A percentile compares a stretch with the other conserved stretches of the same genome.
Evolutionary conservation across 2,888 invertebrate species (phyloP).

Genomic region (Eustalomyia histrio): DNA sequence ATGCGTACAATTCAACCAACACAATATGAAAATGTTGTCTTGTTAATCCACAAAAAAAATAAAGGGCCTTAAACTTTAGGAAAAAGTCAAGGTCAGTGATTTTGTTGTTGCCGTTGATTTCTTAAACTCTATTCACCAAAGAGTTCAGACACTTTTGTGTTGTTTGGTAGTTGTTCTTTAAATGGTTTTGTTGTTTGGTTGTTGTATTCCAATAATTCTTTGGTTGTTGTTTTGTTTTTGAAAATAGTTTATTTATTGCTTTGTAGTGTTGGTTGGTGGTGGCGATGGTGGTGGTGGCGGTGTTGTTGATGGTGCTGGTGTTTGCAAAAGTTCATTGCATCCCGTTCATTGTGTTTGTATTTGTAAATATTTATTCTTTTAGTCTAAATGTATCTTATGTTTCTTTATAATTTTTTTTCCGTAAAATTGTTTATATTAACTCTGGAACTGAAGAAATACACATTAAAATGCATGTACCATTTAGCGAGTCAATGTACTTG

Average conservation of each 20-base stretch:
- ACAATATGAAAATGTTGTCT: slow-evolving; percentile 1
- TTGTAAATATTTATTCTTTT: slow-evolving; percentile 27
- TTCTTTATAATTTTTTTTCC: slow-evolving; percentile 4
- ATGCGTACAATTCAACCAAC: slow-evolving; percentile 39
- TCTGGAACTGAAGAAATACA: background rate
- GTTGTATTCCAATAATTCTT: slow-evolving; percentile 39
- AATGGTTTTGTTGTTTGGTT: background rate
- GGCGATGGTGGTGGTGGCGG: background rate
- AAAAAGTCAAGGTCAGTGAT: slow-evolving; percentile 76
- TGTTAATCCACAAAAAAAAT: slow-evolving; percentile 46
- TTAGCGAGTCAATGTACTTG: slow-evolving; percentile 47
- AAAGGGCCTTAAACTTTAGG: slow-evolving; percentile 77
- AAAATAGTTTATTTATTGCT: slow-evolving; percentile 29
- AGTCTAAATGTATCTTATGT: slow-evolving; percentile 18
- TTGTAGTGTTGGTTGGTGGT: slow-evolving; percentile 14
- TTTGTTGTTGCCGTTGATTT: slow-evolving; percentile 43
- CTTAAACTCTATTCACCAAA: background rate
- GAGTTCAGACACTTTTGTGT: slow-evolving; percentile 36
- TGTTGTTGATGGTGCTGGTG: background rate
- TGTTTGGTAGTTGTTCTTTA: slow-evolving; percentile 8
- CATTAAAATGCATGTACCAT: slow-evolving; percentile 23
- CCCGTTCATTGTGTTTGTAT: slow-evolving; percentile 23
- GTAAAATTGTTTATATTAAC: slow-evolving; percentile 40
- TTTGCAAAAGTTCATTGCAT: slow-evolving; percentile 43
- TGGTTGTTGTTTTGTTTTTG: slow-evolving; percentile 5